Evolutionary conservation across 2,797 vertebrate species (phyloP).

Genomic region (Odontamblyopus rebecca): DNA sequence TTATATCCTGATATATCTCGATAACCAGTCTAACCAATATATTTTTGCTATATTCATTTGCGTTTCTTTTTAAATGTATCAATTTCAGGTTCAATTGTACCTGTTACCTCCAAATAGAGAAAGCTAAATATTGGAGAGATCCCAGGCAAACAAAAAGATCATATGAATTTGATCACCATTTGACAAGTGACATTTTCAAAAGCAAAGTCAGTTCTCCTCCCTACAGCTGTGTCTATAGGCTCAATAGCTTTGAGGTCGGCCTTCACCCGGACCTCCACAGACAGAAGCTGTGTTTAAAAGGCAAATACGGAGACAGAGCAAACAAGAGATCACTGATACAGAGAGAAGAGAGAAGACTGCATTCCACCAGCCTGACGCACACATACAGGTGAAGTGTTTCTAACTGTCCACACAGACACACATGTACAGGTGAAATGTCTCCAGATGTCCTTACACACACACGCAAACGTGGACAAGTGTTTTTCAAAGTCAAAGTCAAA

Average conservation of each 20-base stretch:
- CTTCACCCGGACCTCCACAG: not conserved
- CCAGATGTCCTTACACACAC: too few species aligned
- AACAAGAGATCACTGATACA: not conserved
- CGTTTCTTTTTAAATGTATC: too few species aligned
- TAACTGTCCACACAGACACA: not conserved
- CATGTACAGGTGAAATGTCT: not conserved
- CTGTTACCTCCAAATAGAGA: too few species aligned
- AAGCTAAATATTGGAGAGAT: too few species aligned
- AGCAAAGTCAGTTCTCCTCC: not conserved
- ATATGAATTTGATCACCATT: not conserved
- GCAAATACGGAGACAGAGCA: not conserved
- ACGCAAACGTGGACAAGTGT: too few species aligned
- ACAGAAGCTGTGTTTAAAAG: not conserved
- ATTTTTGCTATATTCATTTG: too few species aligned
- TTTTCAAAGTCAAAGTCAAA: too few species aligned
- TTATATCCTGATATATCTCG: too few species aligned
- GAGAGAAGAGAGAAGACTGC: not conserved
- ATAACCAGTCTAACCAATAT: too few species aligned
- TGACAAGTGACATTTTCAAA: not conserved
- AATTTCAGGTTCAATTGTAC: too few species aligned
- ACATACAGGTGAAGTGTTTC: not conserved
- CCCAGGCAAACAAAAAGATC: too few species aligned
- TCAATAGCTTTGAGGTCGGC: not conserved
- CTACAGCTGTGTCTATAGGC: slow-evolving; percentile 4
- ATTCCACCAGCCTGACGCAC: not conserved